Evolutionary conservation across 2,797 vertebrate species (phyloP), one percentile per base, ranked within the genome.

Genomic region (Anas acuta): DNA sequence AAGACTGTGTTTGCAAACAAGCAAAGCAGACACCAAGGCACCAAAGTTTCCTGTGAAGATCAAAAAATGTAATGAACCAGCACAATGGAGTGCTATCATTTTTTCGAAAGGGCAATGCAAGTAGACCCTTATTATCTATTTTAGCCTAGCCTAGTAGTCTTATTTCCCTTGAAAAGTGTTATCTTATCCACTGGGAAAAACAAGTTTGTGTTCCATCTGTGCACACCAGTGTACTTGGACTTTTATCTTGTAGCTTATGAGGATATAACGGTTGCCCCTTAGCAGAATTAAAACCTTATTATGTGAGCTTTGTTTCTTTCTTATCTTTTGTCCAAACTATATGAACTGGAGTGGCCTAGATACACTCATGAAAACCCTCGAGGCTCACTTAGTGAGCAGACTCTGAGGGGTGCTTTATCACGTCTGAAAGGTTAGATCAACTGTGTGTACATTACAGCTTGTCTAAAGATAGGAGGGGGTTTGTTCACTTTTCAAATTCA

Each of bases 231-330:
- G 45, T 84, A 76, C 39, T 47, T 70, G 65, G 71, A 26, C 49
- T 96, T 95, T 84, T 74, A 85, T 96, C 71, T 80, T 80, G 57
- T 64, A 58, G 28, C 56, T 94, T 76, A 80, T 58, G 91, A 35
- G 77, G 39, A 91, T 92, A 85, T 83, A 85, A 86, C 37, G 20
- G 79, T 94, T 26, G 2, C 79, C 76, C 82, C 75, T 69, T 92
- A 96, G 85, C 39, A 64, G 84, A 90, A 87, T 96, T 90, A 93
- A 95, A 97, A 96, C 94, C 53, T 75, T 92, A 81, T 72, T 75
- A 94, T 60, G 41, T 88, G 75, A 57, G 69, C 70, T 91, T 90
- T 94, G 33, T 80, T 95, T 75, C 71, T 87, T 74, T 82, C 75
- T 92, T 92, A 65, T 90, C 72, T 75, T 57, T 72, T 75, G 64